phyloP scores from a whole-genome alignment of 1,140 invertebrate genomes.

The Euschistus heros region DNA sequence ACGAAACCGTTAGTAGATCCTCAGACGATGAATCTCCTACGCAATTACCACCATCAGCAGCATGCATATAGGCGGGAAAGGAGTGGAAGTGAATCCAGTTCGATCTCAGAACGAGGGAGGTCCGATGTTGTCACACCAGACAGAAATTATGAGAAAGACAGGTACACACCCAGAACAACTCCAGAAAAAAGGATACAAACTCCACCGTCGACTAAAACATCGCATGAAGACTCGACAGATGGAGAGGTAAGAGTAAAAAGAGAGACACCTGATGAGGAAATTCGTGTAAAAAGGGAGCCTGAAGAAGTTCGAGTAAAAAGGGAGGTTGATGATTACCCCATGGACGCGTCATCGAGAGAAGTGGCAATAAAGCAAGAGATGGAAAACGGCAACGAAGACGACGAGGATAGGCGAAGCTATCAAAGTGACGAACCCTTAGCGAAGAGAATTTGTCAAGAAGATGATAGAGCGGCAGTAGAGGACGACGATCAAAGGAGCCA shows the following conservation, averaged over 20 bases:
- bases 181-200: constrained; percentile 53
- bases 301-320: constrained; percentile 42
- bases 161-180: constrained; percentile 56
- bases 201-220: constrained; percentile 36
- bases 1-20: constrained; percentile 80
- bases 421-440: constrained; percentile 36
- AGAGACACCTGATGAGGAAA: constrained; percentile 43
- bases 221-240: constrained; percentile 31
- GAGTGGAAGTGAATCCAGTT: constrained; percentile 76
- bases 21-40: constrained; percentile 69
- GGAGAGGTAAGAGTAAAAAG: constrained; percentile 42
- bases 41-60: constrained; percentile 57
- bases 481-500: constrained; percentile 36
- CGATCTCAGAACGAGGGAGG: constrained; percentile 64
- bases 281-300: constrained; percentile 24
- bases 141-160: constrained; percentile 49
- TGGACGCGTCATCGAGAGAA: constrained; percentile 12
- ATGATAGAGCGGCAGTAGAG: constrained; percentile 33
- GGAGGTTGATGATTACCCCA: constrained; percentile 37
- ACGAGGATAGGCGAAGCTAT: constrained; percentile 41
- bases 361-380: constrained; percentile 40
- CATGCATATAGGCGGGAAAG: constrained; percentile 54
- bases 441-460: constrained; percentile 19
- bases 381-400: constrained; percentile 43
- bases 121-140: constrained; percentile 66